Percentiles rank a stretch among this genome's conserved stretches.
These are phyloP conservation scores for Diloba caeruleocephala DNA, from an alignment of 2,888 invertebrate species.

Conservation along the genomic window DNA sequence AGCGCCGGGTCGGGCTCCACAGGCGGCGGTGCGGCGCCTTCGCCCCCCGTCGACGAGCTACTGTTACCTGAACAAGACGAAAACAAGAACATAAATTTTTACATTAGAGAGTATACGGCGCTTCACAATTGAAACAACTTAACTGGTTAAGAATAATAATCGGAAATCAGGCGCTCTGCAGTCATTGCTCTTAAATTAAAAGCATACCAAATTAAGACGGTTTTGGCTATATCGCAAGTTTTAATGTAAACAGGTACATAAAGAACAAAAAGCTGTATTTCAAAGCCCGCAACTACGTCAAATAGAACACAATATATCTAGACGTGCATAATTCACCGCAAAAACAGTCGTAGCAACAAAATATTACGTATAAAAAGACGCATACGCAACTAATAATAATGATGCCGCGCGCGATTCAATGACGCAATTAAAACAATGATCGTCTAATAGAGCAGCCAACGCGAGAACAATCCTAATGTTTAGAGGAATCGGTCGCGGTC, in stretches of 20 bases:
- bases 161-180: too few species aligned
- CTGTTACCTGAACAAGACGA: slow-evolving; percentile 77
- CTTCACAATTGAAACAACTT: too few species aligned
- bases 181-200: too few species aligned
- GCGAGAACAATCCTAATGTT: slow-evolving; percentile 73
- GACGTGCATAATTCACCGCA: slow-evolving; percentile 27
- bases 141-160: too few species aligned
- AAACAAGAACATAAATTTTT: too few species aligned
- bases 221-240: slow-evolving; percentile 23
- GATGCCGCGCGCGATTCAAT: slow-evolving; percentile 57
- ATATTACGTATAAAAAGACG: slow-evolving; percentile 53
- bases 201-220: too few species aligned
- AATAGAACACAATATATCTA: slow-evolving; percentile 17
- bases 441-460: slow-evolving; percentile 59
- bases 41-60: slow-evolving; percentile 75
- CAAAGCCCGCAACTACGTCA: slow-evolving; percentile 28
- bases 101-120: too few species aligned
- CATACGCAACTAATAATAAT: slow-evolving; percentile 59
- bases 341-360: slow-evolving; percentile 45
- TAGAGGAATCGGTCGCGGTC: slow-evolving; percentile 67
- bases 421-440: slow-evolving; percentile 61
- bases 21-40: slow-evolving; percentile 73
- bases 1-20: slow-evolving; percentile 89
- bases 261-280: slow-evolving; percentile 27
- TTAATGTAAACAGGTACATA: slow-evolving; percentile 30